Base-by-base conservation (phyloP, 2,888 invertebrate genomes). In the Acleris laterana region DNA sequence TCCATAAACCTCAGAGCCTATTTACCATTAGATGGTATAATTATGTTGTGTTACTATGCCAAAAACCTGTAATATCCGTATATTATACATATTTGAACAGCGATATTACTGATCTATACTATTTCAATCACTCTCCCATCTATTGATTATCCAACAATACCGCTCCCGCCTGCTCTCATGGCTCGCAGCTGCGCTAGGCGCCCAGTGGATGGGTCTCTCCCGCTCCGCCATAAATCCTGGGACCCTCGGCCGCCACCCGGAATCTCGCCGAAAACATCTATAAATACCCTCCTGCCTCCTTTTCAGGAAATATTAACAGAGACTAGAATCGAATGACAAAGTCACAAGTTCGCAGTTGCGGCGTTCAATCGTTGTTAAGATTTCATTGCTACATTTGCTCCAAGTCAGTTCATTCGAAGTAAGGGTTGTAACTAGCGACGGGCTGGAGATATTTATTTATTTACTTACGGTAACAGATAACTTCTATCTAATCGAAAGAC, bases 221-320 rank as follows among this genome's bases (percentile, higher is more conserved):
- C 90, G 87, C 87, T 89, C 84, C 77, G 88, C 90, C 88, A 91
- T 92, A 92, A 92, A 92, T 92, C 92, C 91, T 89, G 84, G 86
- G 85, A 90, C 92, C 92, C 91, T 91, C 91, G 89, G 84, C 89
- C 90, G 89, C 90, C 91, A 88, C 90, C 91, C 92, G 90, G 87
- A 85, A 88, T 87, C 89, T 85, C 89, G 85, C 87, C 88, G 88
- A 90, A 90, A 91, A 91, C 89, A 90, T 92, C 91, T 90, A 91
- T 91, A 92, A 91, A 91, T 90, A 90, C 88, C 85, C 85, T 81
- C 76, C 77, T 86, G 84, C 87, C 85, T 90, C 90, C 88, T 89
- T 90, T 90, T 90, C 88, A 89, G 89, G 89, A 90, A 89, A 90
- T 90, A 90, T 88, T 90, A 91, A 89, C 86, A 84, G 86, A 82